Conservation (phyloP, 2,113 vertebrate species). For the Orycteropus afer region DNA sequence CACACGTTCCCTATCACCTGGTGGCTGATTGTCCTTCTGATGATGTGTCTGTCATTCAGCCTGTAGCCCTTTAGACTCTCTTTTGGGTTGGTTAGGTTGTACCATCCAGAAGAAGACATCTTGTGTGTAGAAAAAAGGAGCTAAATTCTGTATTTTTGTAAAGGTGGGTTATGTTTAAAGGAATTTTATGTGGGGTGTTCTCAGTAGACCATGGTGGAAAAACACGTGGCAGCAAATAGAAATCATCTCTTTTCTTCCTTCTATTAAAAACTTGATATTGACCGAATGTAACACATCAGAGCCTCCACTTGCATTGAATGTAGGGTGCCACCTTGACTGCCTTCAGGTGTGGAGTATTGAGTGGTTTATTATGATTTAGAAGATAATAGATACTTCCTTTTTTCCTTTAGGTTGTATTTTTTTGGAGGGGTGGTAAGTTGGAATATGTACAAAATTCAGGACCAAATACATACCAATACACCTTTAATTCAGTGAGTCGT, state of each 20-base stretch:
- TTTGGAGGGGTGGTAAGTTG: not conserved
- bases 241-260: constrained; percentile 59
- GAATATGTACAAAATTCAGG: not conserved
- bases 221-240: constrained; percentile 26
- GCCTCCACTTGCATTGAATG: not conserved
- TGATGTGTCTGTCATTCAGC: not conserved
- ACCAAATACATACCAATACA: not conserved
- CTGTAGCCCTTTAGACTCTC: not conserved
- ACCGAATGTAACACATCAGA: not conserved
- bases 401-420: not conserved
- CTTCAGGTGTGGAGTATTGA: not conserved
- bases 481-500: not conserved
- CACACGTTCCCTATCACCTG: not conserved
- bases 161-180: not conserved
- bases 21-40: constrained; percentile 17
- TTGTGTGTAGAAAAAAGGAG: not conserved
- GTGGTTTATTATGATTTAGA: not conserved
- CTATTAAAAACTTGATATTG: constrained; percentile 1
- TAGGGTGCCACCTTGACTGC: not conserved
- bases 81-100: not conserved
- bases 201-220: not conserved
- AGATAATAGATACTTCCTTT: not conserved
- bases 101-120: not conserved
- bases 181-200: constrained; percentile 5
- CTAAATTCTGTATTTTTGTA: not conserved